Percentiles rank a stretch among this genome's conserved stretches.
phyloP scores from a whole-genome alignment of 2,888 invertebrate genomes.

The Phortica okadai region DNA sequence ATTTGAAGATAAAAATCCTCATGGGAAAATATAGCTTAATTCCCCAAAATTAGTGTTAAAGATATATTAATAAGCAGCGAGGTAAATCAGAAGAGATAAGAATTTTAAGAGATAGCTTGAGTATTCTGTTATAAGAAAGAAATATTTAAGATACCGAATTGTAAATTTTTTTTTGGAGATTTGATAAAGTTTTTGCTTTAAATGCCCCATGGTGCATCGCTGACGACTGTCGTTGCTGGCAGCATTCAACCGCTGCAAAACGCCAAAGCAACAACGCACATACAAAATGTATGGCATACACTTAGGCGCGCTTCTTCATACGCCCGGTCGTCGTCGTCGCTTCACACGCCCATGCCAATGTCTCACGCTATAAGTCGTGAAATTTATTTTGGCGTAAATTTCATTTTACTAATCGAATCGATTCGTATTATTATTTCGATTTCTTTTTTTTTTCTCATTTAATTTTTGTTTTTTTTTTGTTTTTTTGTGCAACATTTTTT shows the following conservation, averaged over 20 bases:
- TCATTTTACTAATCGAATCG: constrained; percentile 69
- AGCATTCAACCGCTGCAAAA: neutral
- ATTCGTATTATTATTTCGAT: constrained; percentile 67
- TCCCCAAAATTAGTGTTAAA: no score
- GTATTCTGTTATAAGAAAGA: no score
- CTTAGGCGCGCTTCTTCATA: constrained; percentile 51
- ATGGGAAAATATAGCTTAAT: no score
- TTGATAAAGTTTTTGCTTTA: no score
- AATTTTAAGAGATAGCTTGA: no score
- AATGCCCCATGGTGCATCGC: no score
- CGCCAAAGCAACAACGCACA: constrained; percentile 9
- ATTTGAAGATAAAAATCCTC: no score
- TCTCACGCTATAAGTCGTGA: constrained; percentile 57
- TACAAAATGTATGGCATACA: constrained; percentile 52
- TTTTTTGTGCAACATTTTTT: constrained; percentile 17
- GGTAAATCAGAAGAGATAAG: no score
- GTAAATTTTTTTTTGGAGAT: neutral
- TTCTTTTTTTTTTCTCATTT: constrained; percentile 35
- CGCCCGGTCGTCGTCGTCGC: neutral
- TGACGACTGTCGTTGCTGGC: neutral
- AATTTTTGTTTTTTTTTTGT: neutral
- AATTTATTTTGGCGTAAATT: constrained; percentile 70
- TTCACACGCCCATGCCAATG: constrained; percentile 49
- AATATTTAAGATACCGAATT: constrained; percentile 18
- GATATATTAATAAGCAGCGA: no score